A percentile compares a stretch with the other conserved stretches of the same genome.
Conservation (phyloP, 2,797 vertebrate genomes). For the Mormyrus proboscirostris region DNA sequence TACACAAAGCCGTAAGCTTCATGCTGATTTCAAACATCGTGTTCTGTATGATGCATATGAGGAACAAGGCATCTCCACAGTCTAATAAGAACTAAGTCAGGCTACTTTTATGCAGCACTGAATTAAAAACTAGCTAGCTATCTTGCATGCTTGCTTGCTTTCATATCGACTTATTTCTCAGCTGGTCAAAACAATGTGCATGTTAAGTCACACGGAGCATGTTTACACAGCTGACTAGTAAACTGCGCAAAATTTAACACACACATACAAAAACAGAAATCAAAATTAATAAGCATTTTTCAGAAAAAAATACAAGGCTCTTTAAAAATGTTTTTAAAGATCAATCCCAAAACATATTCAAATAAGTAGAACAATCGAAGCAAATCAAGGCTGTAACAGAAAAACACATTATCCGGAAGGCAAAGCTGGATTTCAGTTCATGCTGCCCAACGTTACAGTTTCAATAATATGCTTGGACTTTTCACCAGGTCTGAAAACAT, state of each 20-base stretch:
- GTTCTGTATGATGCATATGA: neutral
- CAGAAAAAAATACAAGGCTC: neutral
- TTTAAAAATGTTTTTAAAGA: neutral
- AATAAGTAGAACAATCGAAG: neutral
- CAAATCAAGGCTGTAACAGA: neutral
- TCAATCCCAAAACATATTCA: neutral
- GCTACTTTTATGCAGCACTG: neutral
- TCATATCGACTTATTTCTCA: neutral
- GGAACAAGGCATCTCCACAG: neutral
- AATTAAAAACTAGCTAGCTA: neutral
- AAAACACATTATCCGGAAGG: neutral
- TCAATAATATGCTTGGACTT: neutral
- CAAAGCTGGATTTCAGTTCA: conserved; percentile 11
- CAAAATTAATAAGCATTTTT: neutral
- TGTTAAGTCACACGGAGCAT: neutral
- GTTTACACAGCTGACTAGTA: neutral
- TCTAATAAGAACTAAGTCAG: neutral
- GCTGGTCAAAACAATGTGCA: neutral
- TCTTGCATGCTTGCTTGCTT: neutral
- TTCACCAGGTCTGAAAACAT: neutral
- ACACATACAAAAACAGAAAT: neutral
- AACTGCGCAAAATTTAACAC: neutral
- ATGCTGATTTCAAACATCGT: neutral
- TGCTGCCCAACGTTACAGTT: neutral
- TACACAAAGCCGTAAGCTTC: neutral